phyloP scores from a whole-genome alignment of 2,113 vertebrate species.

The Rallus limicola region DNA sequence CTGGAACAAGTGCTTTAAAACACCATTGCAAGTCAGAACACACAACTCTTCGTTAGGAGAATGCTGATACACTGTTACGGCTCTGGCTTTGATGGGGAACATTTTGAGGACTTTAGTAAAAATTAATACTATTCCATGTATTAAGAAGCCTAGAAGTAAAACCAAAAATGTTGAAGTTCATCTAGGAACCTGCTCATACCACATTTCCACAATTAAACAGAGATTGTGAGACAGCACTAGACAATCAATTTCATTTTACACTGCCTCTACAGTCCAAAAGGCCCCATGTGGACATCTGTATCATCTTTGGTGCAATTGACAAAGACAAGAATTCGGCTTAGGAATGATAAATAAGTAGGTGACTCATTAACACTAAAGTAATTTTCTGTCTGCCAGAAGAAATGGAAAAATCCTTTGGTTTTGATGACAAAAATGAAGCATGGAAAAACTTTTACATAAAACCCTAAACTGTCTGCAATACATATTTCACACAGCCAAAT shows the following conservation, averaged over 20 bases:
- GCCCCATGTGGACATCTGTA: fast-evolving
- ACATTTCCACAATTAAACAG: background rate
- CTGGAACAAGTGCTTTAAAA: background rate
- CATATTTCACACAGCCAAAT: background rate
- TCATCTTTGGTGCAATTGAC: background rate
- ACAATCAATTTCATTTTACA: background rate
- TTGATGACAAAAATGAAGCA: background rate
- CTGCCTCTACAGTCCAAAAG: background rate
- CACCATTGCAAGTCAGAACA: background rate
- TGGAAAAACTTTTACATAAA: background rate
- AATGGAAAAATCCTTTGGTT: background rate
- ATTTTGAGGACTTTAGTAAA: background rate
- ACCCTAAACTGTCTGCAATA: background rate
- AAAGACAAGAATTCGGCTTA: background rate
- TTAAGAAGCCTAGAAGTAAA: background rate
- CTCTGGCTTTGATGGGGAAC: background rate
- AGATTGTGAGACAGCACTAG: background rate
- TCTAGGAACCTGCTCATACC: background rate
- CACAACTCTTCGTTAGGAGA: background rate
- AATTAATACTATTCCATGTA: background rate
- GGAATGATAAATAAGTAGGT: background rate
- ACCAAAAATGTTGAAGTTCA: background rate
- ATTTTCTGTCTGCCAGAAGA: background rate
- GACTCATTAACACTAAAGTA: background rate
- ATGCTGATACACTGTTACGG: background rate